Base-by-base conservation (phyloP, 2,113 vertebrate genomes). In the Salvelinus sp. region DNA sequence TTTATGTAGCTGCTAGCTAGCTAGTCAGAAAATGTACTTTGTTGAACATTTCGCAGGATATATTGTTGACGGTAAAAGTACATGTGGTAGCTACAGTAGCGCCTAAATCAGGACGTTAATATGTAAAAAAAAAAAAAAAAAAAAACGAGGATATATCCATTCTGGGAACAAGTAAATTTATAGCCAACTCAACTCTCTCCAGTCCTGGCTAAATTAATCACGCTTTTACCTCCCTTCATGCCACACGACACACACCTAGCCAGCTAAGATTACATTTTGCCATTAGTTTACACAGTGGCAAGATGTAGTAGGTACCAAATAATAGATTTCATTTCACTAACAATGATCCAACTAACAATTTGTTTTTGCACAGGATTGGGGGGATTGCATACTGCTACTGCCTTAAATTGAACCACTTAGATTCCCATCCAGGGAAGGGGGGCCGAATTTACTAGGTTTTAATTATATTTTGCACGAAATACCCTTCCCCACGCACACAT, bases 321-420 rank as follows among this genome's bases (percentile, higher is more conserved):
- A 38, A 18, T 30, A 28, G 23, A 64, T 66, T 25, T 28, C 0
- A 25, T 68, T 68, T 28, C 9, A n/a, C 14, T 38, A 57, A 20
- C 58, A 60, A 14, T 22, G 18, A 38, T 68, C 5, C 20, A 68
- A 38, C 30, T 33, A 38, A 68, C 65, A 33, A 33, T 68, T 16
- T 9, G 5, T 68, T 68, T 68, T 38, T 20, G 18, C 20, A 33
- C 3, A 1, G 4, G 25, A 23, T 69, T 6, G 22, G 6, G 1
- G 12, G 14, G 65, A 23, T 58, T 20, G 63, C 16, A 28, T 2
- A 7, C 67, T 38, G 38, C 20, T 22, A 33, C 58, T 92, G 92
- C 87, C 89, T 3, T 88, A 91, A 57, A 69, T 88, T 18, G 83
- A 93, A 75, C 84, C 90, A 10, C 85, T 85, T 74, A 88, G 84